phyloP scores from a whole-genome alignment of 2,113 vertebrate genomes.

The Gasterosteus aculeatus region DNA sequence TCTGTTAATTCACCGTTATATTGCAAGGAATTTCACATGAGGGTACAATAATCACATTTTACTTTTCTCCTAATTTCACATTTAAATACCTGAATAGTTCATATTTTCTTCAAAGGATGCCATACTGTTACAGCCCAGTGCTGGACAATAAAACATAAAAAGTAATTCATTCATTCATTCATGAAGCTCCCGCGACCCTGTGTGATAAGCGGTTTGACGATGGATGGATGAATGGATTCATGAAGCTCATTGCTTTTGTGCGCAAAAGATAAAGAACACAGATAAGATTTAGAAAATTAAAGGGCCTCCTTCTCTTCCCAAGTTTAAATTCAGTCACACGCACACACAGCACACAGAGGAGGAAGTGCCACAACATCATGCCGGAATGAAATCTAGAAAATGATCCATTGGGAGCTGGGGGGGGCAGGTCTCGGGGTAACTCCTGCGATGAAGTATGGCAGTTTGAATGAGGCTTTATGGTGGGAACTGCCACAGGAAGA shows the following conservation, averaged over 20 bases:
- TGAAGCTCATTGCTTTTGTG: too few species aligned
- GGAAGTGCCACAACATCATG: constrained; percentile 34
- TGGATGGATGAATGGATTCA: too few species aligned
- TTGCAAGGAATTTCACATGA: neutral
- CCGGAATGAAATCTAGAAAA: constrained; percentile 40
- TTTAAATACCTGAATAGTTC: neutral
- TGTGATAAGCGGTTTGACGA: too few species aligned
- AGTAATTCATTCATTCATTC: too few species aligned
- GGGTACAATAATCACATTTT: neutral
- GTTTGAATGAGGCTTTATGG: constrained; percentile 47
- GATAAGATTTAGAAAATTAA: neutral
- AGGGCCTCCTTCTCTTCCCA: neutral
- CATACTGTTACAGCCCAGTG: neutral
- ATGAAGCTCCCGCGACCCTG: too few species aligned
- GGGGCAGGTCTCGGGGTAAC: constrained; percentile 24
- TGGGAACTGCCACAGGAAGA: constrained; percentile 60
- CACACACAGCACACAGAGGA: constrained; percentile 7
- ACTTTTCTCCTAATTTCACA: neutral
- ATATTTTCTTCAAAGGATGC: neutral
- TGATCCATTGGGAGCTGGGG: constrained; percentile 12
- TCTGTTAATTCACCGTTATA: neutral
- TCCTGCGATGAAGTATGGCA: constrained; percentile 30
- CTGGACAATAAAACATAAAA: neutral
- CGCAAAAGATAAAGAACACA: neutral
- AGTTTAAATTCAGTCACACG: neutral